Base-by-base conservation (phyloP, 2,888 invertebrate species). In the Ichneumoninae sp. region DNA sequence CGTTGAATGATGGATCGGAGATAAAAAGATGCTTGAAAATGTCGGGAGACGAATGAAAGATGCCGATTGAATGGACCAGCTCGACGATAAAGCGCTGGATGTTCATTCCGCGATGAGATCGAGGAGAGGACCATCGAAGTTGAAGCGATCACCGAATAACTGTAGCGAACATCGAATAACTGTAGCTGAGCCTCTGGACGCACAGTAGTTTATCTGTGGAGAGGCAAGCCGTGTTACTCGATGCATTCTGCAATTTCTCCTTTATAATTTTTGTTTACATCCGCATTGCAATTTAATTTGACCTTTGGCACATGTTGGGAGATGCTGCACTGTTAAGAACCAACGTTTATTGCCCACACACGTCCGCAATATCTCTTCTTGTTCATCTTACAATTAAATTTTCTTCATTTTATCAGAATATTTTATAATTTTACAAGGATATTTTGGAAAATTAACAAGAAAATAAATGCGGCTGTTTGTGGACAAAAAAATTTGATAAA, bases 11-110 rank as follows among this genome's bases (percentile, higher is more conserved):
- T 90, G 89, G 89, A 89, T 87, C 87, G 80, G 81, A 72, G 82
- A 85, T 88, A 83, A 87, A 91, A 91, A 91, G 91, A 91, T 91
- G 90, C 91, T 91, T 86, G 85, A 87, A 22, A 69, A 82, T 62
- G 68, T 74, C 33, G 6, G 62, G 33, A 62, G 62, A n/a, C 30
- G 33, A 62, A 71, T 13, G 40, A 66, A 72, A 8, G 60, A 44
- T 16, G 44, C 19, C 10, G 3, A 26, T 8, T 47, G 62, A 76
- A 76, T 68, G 40, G 26, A 26, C 16, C 10, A 22, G 26, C 19
- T 77, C 13, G 54, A 22, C n/a, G 30, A 40, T n/a, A 57, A 57
- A 77, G 26, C 26, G 7, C 6, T 26, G 54, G 3, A 68, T 13
- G 26, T 13, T 68, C 10, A 50, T 54, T 8, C 57, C 22, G 26